Base-by-base conservation (phyloP, 2,797 vertebrate species). In the Holocentrus rufus region DNA sequence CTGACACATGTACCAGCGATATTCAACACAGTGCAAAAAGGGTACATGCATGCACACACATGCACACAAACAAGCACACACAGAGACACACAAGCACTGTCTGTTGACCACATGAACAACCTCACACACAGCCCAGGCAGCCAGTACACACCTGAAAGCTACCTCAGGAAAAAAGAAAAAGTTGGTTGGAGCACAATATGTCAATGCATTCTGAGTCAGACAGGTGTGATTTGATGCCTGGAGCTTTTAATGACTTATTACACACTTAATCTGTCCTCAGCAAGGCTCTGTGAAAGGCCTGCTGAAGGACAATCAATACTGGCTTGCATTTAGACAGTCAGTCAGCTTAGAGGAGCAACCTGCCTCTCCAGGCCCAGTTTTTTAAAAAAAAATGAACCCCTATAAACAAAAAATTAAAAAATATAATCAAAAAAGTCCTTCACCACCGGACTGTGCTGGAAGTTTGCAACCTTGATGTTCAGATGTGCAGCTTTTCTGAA, bases 201-300 rank as follows among this genome's bases (percentile, higher is more conserved):
- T 88, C 85, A 65, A 88, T 91, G 88, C 70, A 76, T 90, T 87
- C 80, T 84, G 83, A 85, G 82, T 87, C 76, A 86, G 89, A 90
- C 83, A 86, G 87, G 80, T 89, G 78, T 74, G 82, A 90, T 88
- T 88, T 80, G 74, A 87, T 60, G 83, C 90, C 87, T 74, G 80
- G 46, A 85, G 91, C 85, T 65, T 68, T 76, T 85, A 90, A 88
- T 89, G 91, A 93, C 90, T 90, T 90, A 85, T 88, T 90, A 89
- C 81, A 85, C 85, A 88, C 92, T 93, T 89, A 93, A 90, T 87
- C 85, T 88, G 86, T 91, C 91, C 89, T 90, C 85, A 82, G 89
- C 69, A 78, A 80, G 72, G 78, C 85, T 88, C 68, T 84, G 82
- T 88, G 85, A 88, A 85, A 86, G 77, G 81, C 90, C 85, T n/a